Evolutionary conservation across 64 coral and sea anemone genomes (phyloP).

Genomic region (Dendrophyllia cribrosa): DNA sequence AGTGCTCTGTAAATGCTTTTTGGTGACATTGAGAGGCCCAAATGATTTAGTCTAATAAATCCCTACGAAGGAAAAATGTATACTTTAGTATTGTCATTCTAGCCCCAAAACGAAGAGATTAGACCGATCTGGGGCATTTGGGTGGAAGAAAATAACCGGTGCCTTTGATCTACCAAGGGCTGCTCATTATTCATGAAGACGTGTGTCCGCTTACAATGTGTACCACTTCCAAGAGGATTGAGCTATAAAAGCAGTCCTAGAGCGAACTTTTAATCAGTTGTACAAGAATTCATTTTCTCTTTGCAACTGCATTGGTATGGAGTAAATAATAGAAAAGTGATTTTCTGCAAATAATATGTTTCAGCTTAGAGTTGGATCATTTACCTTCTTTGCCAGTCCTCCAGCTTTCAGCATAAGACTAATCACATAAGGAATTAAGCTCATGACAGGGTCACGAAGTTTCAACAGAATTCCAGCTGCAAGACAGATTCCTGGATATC

Average conservation of each 20-base stretch:
- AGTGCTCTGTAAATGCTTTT: conserved; percentile 55
- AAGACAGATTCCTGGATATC: conserved; percentile 15
- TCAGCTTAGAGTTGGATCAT: neutral
- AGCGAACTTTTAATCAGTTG: no score
- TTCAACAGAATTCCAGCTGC: conserved; percentile 33
- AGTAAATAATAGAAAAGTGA: neutral
- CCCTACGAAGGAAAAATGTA: conserved; percentile 28
- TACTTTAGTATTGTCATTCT: neutral
- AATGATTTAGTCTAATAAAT: conserved; percentile 43
- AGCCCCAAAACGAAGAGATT: no score
- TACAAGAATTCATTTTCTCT: no score
- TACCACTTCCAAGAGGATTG: no score
- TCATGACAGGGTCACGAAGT: conserved; percentile 8
- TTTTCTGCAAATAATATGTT: conserved; percentile 7
- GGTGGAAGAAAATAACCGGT: no score
- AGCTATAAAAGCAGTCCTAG: no score
- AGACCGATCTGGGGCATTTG: no score
- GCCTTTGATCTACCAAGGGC: no score
- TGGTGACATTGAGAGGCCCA: conserved; percentile 57
- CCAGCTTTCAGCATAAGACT: conserved; percentile 37
- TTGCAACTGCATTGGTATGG: no score
- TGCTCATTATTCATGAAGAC: no score
- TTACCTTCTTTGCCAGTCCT: conserved; percentile 33
- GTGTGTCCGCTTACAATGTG: no score
- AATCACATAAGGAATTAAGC: conserved; percentile 54